These are phyloP conservation scores for Leptinotarsa defecta DNA, from an alignment of 1,140 invertebrate species.

Conservation along the genomic window DNA sequence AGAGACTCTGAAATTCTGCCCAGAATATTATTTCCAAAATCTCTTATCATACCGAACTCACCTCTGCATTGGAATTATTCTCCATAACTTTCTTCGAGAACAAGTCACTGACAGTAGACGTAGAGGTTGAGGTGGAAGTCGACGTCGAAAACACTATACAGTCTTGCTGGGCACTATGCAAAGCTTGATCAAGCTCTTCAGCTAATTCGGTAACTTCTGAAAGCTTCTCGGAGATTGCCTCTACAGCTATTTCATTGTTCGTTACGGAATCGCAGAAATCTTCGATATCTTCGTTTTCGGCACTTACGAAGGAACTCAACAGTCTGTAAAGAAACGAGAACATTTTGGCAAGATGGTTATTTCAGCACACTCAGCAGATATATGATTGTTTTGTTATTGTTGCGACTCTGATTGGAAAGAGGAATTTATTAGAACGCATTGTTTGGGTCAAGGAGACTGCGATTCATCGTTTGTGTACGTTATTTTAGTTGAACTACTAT, in stretches of 20 bases:
- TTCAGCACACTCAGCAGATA: too few relatives aligned
- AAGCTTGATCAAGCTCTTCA: slow-evolving; percentile 66
- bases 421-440: too few relatives aligned
- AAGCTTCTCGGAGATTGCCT: slow-evolving; percentile 67
- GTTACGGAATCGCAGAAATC: slow-evolving; percentile 41
- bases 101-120: slow-evolving; percentile 23
- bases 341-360: neutral
- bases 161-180: slow-evolving; percentile 60
- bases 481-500: too few relatives aligned
- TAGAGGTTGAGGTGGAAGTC: slow-evolving; percentile 42
- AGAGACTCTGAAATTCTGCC: too few relatives aligned
- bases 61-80: slow-evolving; percentile 28
- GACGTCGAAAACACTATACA: slow-evolving; percentile 46
- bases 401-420: too few relatives aligned
- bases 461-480: too few relatives aligned
- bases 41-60: slow-evolving; percentile 10
- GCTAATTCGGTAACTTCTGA: slow-evolving; percentile 69
- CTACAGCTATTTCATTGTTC: slow-evolving; percentile 66
- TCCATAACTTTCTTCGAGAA: slow-evolving; percentile 34
- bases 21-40: too few relatives aligned
- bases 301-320: slow-evolving; percentile 43
- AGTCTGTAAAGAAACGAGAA: slow-evolving; percentile 48
- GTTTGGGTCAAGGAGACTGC: too few relatives aligned
- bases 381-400: too few relatives aligned
- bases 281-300: slow-evolving; percentile 33